Percentiles rank a stretch among this genome's conserved stretches.
Evolutionary conservation across 2,113 vertebrate species (phyloP).

Genomic region (Prinia subflava): DNA sequence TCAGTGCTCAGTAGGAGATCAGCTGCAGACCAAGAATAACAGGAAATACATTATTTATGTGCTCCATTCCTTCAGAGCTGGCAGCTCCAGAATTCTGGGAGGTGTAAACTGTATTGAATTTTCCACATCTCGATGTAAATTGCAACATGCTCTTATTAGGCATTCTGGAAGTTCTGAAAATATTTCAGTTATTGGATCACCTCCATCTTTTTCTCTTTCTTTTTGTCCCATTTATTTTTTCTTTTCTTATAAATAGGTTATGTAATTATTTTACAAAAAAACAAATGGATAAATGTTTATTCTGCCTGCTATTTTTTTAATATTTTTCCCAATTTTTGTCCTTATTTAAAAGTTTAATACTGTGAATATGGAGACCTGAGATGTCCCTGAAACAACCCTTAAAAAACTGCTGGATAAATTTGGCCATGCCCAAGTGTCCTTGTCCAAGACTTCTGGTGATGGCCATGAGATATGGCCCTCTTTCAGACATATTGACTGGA

Average conservation of each 20-base stretch:
- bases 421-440: neutral
- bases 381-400: neutral
- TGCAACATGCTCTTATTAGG: neutral
- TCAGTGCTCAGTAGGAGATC: constrained; percentile 24
- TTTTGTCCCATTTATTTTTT: neutral
- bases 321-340: neutral
- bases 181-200: neutral
- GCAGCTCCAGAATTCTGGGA: constrained; percentile 25
- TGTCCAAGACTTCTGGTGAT: neutral
- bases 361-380: neutral
- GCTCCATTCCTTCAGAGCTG: neutral
- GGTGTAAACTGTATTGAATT: neutral
- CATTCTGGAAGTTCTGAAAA: constrained; percentile 7
- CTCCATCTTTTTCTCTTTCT: neutral
- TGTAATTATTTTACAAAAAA: neutral
- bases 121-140: neutral
- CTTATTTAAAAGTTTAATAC: neutral
- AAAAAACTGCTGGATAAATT: neutral
- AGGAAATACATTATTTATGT: constrained; percentile 52
- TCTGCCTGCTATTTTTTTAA: neutral
- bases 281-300: neutral
- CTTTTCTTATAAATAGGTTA: neutral
- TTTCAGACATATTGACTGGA: neutral
- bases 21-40: constrained; percentile 34
- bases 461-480: neutral